These are phyloP conservation scores for Thymelicus sylvestris DNA, from an alignment of 2,888 invertebrate species.

Conservation along the genomic window DNA sequence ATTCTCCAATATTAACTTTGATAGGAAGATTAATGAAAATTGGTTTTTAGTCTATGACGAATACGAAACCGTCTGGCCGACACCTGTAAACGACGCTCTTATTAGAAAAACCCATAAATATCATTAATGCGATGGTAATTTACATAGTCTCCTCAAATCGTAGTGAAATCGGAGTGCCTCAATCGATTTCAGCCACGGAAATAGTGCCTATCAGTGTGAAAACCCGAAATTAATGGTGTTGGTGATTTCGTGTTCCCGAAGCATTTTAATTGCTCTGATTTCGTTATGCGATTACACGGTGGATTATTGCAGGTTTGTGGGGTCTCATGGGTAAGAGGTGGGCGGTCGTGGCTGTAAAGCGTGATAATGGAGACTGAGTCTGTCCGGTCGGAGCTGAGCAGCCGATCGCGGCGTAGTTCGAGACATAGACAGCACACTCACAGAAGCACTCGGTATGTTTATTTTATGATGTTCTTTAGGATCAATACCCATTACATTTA, in stretches of 20 bases:
- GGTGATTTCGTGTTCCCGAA: constrained; percentile 63
- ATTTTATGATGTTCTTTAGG: constrained; percentile 33
- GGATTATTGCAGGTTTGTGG: constrained; percentile 61
- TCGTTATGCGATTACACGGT: constrained; percentile 61
- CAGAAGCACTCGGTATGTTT: constrained; percentile 86
- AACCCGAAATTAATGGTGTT: constrained; percentile 42
- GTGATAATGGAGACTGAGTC: constrained; percentile 95
- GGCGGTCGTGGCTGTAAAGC: constrained; percentile 49
- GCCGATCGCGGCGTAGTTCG: constrained; percentile 90
- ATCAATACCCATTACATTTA: neutral
- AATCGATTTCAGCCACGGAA: constrained; percentile 24
- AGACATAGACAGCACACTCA: constrained; percentile 86
- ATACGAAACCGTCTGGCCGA: constrained; percentile 67
- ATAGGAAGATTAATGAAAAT: constrained; percentile 34
- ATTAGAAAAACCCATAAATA: constrained; percentile 60
- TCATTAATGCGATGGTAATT: constrained; percentile 67
- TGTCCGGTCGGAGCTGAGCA: constrained; percentile 95
- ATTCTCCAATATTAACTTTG: constrained; percentile 43
- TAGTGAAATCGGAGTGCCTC: constrained; percentile 3
- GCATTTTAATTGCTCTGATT: constrained; percentile 75
- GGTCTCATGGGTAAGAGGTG: constrained; percentile 66
- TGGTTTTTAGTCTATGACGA: constrained; percentile 37
- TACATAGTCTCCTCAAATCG: constrained; percentile 38
- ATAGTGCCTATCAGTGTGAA: constrained; percentile 46
- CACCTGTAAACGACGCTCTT: constrained; percentile 66